Evolutionary conservation across 30 jellyfish, hydroid and myxozoan genomes (phyloP), one percentile per base, ranked within the genome.

Genomic region (Morbakka virulenta): DNA sequence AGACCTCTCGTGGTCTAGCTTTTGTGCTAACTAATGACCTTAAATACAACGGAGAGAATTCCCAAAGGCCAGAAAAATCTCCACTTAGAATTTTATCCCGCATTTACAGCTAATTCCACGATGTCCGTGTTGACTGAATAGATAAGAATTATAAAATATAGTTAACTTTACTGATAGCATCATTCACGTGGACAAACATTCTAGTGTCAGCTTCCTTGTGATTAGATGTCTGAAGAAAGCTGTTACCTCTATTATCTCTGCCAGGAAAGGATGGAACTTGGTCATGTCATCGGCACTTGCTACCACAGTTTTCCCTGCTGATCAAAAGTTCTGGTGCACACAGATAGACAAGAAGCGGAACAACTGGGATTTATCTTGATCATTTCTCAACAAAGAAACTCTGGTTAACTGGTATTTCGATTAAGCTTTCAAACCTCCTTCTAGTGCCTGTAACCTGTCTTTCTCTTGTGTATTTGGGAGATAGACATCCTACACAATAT

Each of bases 201-300:
- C 84, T 61, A 50, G 79, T 75, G 35, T 75, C 87, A 29, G 87
- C 87, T 72, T 72, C 84, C 36, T 72, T 76, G 27, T 72, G 84
- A 31, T 61, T 72, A 72, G 52, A 76, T 52, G 81, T 76, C 81
- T 52, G 68, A 52, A 9, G 6, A 32, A 0, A 27, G 72, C 27
- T 50, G 33, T 29, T 49, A 48, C 84, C 24, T 33, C 26, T 49
- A 57, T 52, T 24, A n/a, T 75, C 1, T n/a, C n/a, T n/a, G n/a
- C n/a, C n/a, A n/a, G n/a, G n/a, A n/a, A n/a, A n/a, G n/a, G n/a
- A n/a, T n/a, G n/a, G n/a, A n/a, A n/a, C n/a, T n/a, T n/a, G n/a
- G n/a, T n/a, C n/a, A n/a, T n/a, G n/a, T n/a, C n/a, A n/a, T n/a
- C n/a, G n/a, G n/a, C n/a, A n/a, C n/a, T n/a, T n/a, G n/a, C n/a